phyloP scores from a whole-genome alignment of 1,140 invertebrate species.

The Battus philenor region DNA sequence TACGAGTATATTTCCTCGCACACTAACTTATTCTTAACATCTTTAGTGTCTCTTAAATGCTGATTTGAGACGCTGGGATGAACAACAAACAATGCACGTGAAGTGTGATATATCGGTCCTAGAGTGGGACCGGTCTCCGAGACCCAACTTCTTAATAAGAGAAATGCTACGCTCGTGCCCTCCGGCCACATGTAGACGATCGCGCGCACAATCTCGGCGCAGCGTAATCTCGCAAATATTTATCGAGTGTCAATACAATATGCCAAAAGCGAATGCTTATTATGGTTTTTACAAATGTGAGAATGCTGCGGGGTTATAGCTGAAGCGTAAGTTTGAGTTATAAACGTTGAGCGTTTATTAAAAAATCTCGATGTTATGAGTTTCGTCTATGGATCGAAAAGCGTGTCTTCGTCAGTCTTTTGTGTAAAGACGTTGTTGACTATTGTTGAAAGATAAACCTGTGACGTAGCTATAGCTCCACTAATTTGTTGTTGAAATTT shows the following conservation, averaged over 20 bases:
- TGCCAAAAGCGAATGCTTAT: constrained; percentile 67
- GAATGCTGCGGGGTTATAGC: constrained; percentile 41
- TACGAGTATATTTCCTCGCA: too few relatives aligned
- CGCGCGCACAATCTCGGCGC: constrained; percentile 40
- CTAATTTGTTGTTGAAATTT: too few relatives aligned
- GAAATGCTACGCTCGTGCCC: constrained; percentile 10
- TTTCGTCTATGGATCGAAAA: too few relatives aligned
- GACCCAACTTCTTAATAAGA: constrained; percentile 11
- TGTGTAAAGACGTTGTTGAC: too few relatives aligned
- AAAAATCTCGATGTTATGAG: too few relatives aligned
- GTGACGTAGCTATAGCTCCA: too few relatives aligned
- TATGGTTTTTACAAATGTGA: constrained; percentile 69
- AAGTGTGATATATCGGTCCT: constrained; percentile 16
- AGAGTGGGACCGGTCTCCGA: constrained; percentile 4
- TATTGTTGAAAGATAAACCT: too few relatives aligned
- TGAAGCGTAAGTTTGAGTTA: constrained; percentile 24
- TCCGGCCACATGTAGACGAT: constrained; percentile 20
- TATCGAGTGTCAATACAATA: constrained; percentile 71
- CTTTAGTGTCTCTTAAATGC: not conserved
- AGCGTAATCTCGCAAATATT: constrained; percentile 62
- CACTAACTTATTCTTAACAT: constrained; percentile 5
- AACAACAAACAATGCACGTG: constrained; percentile 14
- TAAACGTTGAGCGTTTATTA: too few relatives aligned
- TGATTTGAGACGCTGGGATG: not conserved
- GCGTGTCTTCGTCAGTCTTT: too few relatives aligned